phyloP scores from a whole-genome alignment of 2,113 vertebrate species.

The Plectropomus leopardus region DNA sequence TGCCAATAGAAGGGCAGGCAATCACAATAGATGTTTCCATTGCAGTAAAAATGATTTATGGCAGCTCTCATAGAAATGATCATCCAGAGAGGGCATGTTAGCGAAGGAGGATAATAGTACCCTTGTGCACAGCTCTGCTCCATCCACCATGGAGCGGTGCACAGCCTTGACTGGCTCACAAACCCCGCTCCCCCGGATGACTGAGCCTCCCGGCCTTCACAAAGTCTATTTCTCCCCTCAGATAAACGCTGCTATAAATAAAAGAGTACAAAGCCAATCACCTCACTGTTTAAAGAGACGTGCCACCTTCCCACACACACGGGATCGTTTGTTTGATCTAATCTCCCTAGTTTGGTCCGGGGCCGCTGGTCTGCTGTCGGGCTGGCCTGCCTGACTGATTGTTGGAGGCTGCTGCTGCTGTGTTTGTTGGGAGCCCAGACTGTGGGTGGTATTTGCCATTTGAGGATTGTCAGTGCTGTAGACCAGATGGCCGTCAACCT shows the following conservation, averaged over 20 bases:
- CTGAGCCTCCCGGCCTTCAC: constrained; percentile 67
- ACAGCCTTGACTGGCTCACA: constrained; percentile 74
- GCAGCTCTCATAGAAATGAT: constrained; percentile 60
- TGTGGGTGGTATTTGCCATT: constrained; percentile 69
- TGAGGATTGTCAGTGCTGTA: constrained; percentile 55
- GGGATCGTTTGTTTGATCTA: constrained; percentile 59
- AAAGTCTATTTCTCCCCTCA: constrained; percentile 49
- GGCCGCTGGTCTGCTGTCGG: constrained; percentile 1
- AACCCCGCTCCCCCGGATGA: constrained; percentile 53
- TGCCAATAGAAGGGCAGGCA: constrained; percentile 72
- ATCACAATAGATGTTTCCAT: constrained; percentile 74
- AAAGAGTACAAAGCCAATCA: constrained; percentile 55
- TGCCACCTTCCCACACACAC: constrained; percentile 55
- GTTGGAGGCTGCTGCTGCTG: constrained; percentile 33
- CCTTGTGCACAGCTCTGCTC: constrained; percentile 20
- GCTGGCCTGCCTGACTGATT: constrained; percentile 43
- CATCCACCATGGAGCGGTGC: constrained; percentile 16
- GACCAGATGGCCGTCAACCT: constrained; percentile 78
- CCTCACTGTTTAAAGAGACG: constrained; percentile 71
- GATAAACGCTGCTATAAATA: constrained; percentile 76
- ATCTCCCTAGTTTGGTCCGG: constrained; percentile 47
- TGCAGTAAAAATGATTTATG: constrained; percentile 70
- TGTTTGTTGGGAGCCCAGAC: constrained; percentile 54
- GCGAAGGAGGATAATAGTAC: constrained; percentile 58
- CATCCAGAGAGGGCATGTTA: constrained; percentile 62